A percentile compares a stretch with the other conserved stretches of the same genome.
phyloP scores from a whole-genome alignment of 2,113 vertebrate species.

The Bambusicola thoracicus region DNA sequence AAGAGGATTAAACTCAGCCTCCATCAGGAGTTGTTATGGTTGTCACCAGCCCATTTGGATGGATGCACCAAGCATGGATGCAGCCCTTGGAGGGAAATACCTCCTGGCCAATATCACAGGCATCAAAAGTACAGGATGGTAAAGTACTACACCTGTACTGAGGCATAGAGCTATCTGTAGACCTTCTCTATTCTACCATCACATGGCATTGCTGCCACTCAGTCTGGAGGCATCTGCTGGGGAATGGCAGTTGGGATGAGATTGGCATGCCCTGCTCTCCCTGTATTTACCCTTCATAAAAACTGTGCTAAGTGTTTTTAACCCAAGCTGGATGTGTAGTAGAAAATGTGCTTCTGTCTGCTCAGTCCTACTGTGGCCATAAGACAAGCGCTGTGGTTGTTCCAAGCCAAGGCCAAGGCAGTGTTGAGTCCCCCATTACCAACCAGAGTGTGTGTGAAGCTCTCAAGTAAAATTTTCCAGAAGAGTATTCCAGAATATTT shows the following conservation, averaged over 20 bases:
- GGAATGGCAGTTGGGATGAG: neutral
- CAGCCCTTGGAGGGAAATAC: neutral
- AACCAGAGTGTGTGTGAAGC: neutral
- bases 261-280: accelerated
- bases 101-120: neutral
- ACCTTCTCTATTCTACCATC: neutral
- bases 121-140: neutral
- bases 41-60: neutral
- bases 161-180: neutral
- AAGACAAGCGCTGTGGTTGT: accelerated
- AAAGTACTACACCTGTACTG: accelerated
- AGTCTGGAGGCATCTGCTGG: neutral
- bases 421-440: neutral
- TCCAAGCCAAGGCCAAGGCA: neutral
- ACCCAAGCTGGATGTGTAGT: neutral
- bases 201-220: accelerated
- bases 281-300: neutral
- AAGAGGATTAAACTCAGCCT: neutral
- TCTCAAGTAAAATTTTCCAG: constrained; percentile 25
- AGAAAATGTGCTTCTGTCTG: neutral
- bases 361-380: neutral
- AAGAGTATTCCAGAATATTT: neutral
- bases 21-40: neutral
- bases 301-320: neutral
- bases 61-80: neutral